Evolutionary conservation across 2,113 vertebrate species (phyloP).

Genomic region (Notarius quadriscutis): DNA sequence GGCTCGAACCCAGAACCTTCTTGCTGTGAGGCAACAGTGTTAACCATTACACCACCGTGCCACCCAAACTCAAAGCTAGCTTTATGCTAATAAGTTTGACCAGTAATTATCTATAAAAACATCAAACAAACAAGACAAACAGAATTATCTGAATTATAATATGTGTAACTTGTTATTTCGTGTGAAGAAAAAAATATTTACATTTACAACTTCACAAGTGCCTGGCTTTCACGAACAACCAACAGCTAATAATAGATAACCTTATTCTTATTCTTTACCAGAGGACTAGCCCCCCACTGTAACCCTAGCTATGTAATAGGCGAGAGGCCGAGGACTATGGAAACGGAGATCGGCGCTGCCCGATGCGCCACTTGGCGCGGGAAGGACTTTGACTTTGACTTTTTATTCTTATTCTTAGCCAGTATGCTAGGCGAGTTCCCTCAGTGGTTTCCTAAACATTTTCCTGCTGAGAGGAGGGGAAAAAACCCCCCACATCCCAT

Average conservation of each 20-base stretch:
- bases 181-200: not conserved
- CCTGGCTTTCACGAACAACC: not conserved
- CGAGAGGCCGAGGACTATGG: too few species aligned
- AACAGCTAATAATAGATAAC: not conserved
- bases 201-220: not conserved
- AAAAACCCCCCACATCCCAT: not conserved
- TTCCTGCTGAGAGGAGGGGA: too few species aligned
- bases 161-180: not conserved
- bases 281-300: too few species aligned
- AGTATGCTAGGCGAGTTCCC: not conserved
- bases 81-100: not conserved
- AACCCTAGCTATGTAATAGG: too few species aligned
- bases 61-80: too few species aligned
- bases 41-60: too few species aligned
- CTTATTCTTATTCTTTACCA: not conserved
- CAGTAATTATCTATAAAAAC: not conserved
- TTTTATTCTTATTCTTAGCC: not conserved
- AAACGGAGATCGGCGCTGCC: too few species aligned
- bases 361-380: too few species aligned
- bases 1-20: too few species aligned
- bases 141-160: not conserved
- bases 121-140: not conserved
- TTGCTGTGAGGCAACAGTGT: too few species aligned
- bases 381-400: too few species aligned
- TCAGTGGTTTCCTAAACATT: not conserved